Evolutionary conservation across 2,888 invertebrate genomes (phyloP).

Genomic region (Athalia circularis): DNA sequence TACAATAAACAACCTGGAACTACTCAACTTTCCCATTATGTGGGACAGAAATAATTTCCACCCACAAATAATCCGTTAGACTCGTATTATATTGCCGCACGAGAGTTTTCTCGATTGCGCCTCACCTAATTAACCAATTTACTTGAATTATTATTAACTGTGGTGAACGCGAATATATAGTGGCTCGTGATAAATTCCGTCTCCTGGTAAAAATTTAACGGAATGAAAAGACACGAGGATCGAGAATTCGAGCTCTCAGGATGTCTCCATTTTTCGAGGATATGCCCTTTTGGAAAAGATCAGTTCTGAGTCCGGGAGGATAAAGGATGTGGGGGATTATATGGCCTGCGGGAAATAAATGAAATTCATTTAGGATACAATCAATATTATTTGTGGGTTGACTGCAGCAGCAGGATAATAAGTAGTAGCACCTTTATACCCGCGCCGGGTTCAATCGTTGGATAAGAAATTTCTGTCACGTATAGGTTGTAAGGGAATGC

Average conservation of each 20-base stretch:
- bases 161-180: not conserved
- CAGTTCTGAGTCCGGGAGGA: too few relatives aligned
- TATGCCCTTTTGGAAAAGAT: too few relatives aligned
- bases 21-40: not conserved
- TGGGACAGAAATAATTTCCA: not conserved
- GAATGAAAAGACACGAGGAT: too few relatives aligned
- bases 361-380: too few relatives aligned
- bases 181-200: not conserved
- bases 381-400: too few relatives aligned
- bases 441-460: too few relatives aligned
- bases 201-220: not conserved
- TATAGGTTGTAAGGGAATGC: constrained; percentile 26
- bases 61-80: not conserved
- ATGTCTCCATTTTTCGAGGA: too few relatives aligned
- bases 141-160: constrained; percentile 9
- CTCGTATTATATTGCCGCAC: not conserved
- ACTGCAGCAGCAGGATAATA: too few relatives aligned
- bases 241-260: too few relatives aligned
- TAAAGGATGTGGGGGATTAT: too few relatives aligned
- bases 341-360: too few relatives aligned
- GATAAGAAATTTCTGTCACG: constrained; percentile 33
- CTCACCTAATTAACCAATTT: constrained; percentile 18
- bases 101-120: not conserved
- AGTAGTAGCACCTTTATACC: too few relatives aligned
- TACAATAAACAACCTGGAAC: not conserved